Base-by-base conservation (phyloP, 2,888 invertebrate species). In the Eueremaeus valkanovi region DNA sequence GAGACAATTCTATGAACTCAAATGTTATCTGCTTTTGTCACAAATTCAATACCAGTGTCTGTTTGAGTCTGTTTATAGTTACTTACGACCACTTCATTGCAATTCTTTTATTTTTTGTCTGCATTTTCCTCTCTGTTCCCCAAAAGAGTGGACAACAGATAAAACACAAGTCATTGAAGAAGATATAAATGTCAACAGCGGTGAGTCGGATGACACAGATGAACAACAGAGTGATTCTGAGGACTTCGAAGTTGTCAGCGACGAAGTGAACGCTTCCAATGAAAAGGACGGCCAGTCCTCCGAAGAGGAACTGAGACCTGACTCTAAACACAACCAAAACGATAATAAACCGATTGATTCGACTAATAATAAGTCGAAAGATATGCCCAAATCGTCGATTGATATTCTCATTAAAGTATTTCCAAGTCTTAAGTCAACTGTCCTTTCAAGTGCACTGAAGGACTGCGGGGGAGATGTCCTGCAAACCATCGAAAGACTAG, bases 351-450 rank as follows among this genome's bases (percentile, higher is more conserved):
- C 55, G n/a, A 24, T 55, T 11, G 27, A 55, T 21, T 27, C 55
- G 3, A 55, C 6, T 51, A 6, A 11, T 8, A 51, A 21, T 51
- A 51, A 55, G 24, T 9, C 55, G 24, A 55, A 55, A n/a, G 11
- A n/a, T 21, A 5, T 55, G 18, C 24, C 55, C 29, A 61, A 61
- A 13, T 61, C 61, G 8, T 40, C 95, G 0, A 89, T 95, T 0
- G 95, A 95, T 82, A 92, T 94, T 0, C 86, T 96, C 13, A 87
- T 92, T 80, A 88, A 94, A 80, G 93, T 95, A 0, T 96, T 96
- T 82, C 95, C 95, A 0, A 89, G 91, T 80, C 88, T 93, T 80
- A 89, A 93, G 80, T 87, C 93, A 70, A 89, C 89, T 72, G 93
- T 95, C 81, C 91, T 96, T 1, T 95, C 95, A 83, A 88, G 90